Conservation (phyloP, 2,113 vertebrate genomes). For the Abramis brama region DNA sequence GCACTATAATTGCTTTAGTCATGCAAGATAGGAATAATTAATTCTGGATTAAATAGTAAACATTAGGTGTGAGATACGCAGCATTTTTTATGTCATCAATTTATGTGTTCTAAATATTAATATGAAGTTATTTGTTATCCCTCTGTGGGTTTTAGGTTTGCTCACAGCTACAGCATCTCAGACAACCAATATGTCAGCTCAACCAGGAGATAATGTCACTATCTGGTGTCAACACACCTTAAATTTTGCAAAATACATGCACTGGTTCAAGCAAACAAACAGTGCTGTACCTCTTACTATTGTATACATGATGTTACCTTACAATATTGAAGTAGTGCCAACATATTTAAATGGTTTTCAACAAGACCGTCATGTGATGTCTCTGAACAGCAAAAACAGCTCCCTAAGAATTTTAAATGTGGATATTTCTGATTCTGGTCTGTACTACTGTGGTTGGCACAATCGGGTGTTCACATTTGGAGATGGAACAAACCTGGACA, state of each 20-base stretch:
- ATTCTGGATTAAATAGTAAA: neutral
- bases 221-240: neutral
- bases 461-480: neutral
- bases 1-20: neutral
- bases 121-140: neutral
- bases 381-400: neutral
- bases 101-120: neutral
- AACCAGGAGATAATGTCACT: neutral
- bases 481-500: neutral
- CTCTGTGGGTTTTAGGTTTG: neutral
- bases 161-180: neutral
- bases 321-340: accelerated
- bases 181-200: neutral
- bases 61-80: neutral
- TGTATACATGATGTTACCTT: neutral
- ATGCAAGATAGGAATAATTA: neutral
- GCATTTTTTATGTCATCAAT: neutral
- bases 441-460: neutral
- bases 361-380: neutral
- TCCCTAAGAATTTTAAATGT: neutral
- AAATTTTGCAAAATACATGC: accelerated
- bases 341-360: neutral
- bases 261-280: constrained; percentile 8
- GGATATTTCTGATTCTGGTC: neutral
- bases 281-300: neutral